Evolutionary conservation across 2,113 vertebrate genomes (phyloP), one percentile per base, ranked within the genome.

Genomic region (Romanogobio albipinnatus): DNA sequence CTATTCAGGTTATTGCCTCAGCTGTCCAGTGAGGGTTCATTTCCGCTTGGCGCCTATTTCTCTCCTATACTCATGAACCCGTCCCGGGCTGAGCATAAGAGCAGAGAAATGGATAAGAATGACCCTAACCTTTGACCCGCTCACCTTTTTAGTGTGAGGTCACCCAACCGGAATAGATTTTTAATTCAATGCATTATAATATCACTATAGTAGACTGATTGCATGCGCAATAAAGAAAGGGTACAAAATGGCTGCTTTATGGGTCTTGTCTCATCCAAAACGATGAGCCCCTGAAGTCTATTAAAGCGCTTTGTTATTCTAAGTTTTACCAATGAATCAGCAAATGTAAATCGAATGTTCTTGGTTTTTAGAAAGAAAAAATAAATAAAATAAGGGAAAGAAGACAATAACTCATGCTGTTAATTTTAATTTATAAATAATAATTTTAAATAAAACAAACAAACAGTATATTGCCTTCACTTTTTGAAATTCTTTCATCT

Each of bases 1-100:
- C 91, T 93, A 94, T 94, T 93, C 92, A 90, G 70, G 90, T 94
- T 94, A 94, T 94, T 93, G 92, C 92, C 81, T 90, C 89, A 91
- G 90, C 93, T 93, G 93, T 92, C 93, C 87, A 85, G 89, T 74
- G 86, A 91, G 90, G 91, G 88, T 90, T 90, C 68, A 92, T 93
- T 92, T 92, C 90, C 90, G 84, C 88, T 85, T 43, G 62, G 59
- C 74, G 68, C 43, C 26, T 58, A 15, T 62, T 81, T 85, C 78
- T 56, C 33, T 62, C 29, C 68, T 62, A 56, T 56, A 39, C 66
- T 81, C 53, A 81, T 75, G 56, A 58, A 47, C 51, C 74, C 33
- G 4, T 78, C 82, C 43, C 17, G 43, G 15, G 43, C 36, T 36
- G 24, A 66, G 36, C 61, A 85, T 51, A 19, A 81, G 56, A 49